Base-by-base conservation (phyloP, 2,113 vertebrate species). In the Cyprinodon variegatus region DNA sequence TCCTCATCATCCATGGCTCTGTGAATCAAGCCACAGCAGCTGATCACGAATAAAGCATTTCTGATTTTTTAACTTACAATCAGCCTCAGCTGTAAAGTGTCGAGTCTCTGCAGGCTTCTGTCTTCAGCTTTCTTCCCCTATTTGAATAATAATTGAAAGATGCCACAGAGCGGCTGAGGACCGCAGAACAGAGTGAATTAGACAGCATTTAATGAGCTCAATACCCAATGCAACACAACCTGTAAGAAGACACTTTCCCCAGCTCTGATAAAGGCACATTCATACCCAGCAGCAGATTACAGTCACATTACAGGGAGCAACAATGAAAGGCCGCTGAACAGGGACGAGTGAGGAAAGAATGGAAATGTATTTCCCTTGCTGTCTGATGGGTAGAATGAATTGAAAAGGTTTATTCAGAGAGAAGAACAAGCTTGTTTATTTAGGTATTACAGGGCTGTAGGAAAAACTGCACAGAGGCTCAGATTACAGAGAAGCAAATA, bases 81-180 rank as follows among this genome's bases (percentile, higher is more conserved):
- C 0, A 46, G 45, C 38, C 68, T 62, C 76, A 37, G 71, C 62
- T 68, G 68, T 62, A 70, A 11, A 66, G 60, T 40, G 15, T 2
- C 40, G 10, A 11, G 81, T 72, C 89, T 83, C 86, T 0, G 38
- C 20, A 46, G 83, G 83, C 82, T 78, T 67, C 50, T 37, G 67
- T 73, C 38, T 22, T 86, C 48, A 74, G 81, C 68, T 68, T 90
- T 88, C 65, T 43, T 78, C 22, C 13, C 83, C 75, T 81, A 89
- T 88, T 90, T 87, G 82, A 89, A 91, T 90, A 87, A 91, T 85
- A 90, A 92, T 82, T 61, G 75, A 87, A 77, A 70, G 83, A 48
- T 43, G 82, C 81, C 76, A 64, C 50, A 13, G 85, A 83, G 82
- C 69, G 45, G 46, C n/a, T 36, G 81, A 72, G 74, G 69, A 38